Evolutionary conservation across 23 tunicate species (phyloP), one percentile per base, ranked within the genome.

Genomic region (Botrylloides violaceus): DNA sequence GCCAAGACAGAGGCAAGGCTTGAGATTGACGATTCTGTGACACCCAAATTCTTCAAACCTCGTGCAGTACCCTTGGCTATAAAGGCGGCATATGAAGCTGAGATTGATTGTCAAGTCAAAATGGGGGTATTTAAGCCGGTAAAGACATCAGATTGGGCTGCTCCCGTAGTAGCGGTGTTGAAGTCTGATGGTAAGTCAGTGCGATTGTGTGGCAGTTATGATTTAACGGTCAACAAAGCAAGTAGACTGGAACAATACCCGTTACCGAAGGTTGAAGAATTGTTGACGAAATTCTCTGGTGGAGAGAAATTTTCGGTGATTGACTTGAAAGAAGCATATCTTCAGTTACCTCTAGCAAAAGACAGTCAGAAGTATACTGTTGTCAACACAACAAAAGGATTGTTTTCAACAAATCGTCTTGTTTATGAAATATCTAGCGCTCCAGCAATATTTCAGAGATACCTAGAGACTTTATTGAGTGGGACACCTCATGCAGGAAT

Each of bases 121-220:
- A 47, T 47, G 55, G 55, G 55, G 12, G 18, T 47, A 12, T 47
- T 47, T 12, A 47, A 47, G 18, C 55, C 55, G 18, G 12, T 12
- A 12, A 47, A 47, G 18, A 47, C 55, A 47, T 47, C 55, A 12
- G 55, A 47, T 47, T 47, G 55, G 55, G 55, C 18, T 12, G 18
- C 55, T 12, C 55, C 15, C 18, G 18, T 47, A 18, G 55, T 47
- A 47, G 18, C 55, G 12, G 55, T 47, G 12, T 47, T 47, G 18
- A 47, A 47, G 18, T 47, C 55, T 47, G 55, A 47, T 47, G 15
- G 18, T 12, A 47, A 47, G 55, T 47, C 55, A 12, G 55, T 47
- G 55, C 55, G 55, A 12, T 47, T 47, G 55, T 47, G 55, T 18
- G 55, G 55, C 55, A 47, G 55, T 47, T 47, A 47, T 47, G 55